Evolutionary conservation across 2,888 invertebrate species (phyloP).

Genomic region (Stictocephala bisonia): DNA sequence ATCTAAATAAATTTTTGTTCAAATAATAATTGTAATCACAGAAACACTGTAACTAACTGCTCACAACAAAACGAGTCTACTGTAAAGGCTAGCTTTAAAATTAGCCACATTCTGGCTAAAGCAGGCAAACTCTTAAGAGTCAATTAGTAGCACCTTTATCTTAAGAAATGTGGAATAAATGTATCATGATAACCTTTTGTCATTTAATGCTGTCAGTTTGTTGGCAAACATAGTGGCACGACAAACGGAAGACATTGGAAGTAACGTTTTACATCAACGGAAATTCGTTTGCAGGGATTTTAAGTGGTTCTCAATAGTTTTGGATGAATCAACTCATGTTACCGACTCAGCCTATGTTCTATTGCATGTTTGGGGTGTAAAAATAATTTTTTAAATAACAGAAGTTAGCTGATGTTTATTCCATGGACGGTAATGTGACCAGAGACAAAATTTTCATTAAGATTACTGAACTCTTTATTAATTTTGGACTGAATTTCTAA

Average conservation of each 20-base stretch:
- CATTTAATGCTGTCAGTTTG: too few relatives aligned
- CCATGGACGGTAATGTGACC: constrained; percentile 13
- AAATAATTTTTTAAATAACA: neutral
- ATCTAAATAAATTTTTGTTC: too few relatives aligned
- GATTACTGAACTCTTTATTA: neutral
- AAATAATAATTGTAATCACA: too few relatives aligned
- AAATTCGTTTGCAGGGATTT: neutral
- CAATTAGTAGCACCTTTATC: too few relatives aligned
- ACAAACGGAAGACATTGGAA: neutral
- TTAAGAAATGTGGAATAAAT: too few relatives aligned
- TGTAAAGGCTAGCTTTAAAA: too few relatives aligned
- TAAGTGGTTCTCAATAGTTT: neutral
- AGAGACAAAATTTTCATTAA: constrained; percentile 15
- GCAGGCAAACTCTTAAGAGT: too few relatives aligned
- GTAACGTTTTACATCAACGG: neutral
- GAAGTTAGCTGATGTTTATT: constrained; percentile 14
- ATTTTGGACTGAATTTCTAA: constrained; percentile 13
- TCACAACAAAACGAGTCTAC: too few relatives aligned
- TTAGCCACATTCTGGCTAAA: too few relatives aligned
- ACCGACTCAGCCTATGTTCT: neutral
- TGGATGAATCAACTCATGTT: neutral
- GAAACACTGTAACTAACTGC: too few relatives aligned
- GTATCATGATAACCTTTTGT: too few relatives aligned
- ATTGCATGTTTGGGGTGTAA: neutral
- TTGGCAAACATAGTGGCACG: neutral